These are phyloP conservation scores for Anguilla pacifica DNA, from an alignment of 2,797 vertebrate genomes.

Conservation along the genomic window DNA sequence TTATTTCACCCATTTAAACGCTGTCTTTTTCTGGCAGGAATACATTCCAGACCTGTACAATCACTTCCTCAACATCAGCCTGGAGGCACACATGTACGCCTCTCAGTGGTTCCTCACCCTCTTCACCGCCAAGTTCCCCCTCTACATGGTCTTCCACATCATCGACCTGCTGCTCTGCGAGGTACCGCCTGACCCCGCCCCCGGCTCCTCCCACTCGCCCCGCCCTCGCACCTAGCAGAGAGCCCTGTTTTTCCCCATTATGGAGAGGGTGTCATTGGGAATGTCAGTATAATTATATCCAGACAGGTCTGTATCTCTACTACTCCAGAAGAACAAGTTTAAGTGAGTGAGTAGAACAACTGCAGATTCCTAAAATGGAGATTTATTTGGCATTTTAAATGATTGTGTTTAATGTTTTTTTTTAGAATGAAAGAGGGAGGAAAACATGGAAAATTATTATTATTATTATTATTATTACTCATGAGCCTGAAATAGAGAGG, in stretches of 20 bases:
- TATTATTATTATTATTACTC: too few relatives aligned
- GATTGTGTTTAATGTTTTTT: not conserved
- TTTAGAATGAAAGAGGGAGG: too few relatives aligned
- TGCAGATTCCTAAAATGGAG: not conserved
- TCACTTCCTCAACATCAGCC: conserved; percentile 95
- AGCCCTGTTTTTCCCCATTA: not conserved
- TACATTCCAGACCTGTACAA: conserved; percentile 93
- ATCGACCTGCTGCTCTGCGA: conserved; percentile 96
- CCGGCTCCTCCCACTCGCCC: not conserved
- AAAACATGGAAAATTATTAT: too few relatives aligned
- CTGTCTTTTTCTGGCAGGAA: conserved; percentile 72
- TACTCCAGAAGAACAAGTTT: not conserved
- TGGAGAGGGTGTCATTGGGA: not conserved
- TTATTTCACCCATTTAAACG: not conserved
- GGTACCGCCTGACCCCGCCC: conserved; percentile 65
- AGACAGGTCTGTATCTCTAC: not conserved
- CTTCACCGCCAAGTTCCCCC: conserved; percentile 98
- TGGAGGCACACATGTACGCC: conserved; percentile 99
- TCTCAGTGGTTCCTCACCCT: conserved; percentile 99
- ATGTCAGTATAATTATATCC: not conserved
- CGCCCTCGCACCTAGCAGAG: not conserved
- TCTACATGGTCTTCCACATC: conserved; percentile 99
- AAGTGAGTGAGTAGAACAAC: not conserved
- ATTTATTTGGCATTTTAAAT: not conserved
- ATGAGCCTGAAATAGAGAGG: too few relatives aligned